A percentile compares a stretch with the other conserved stretches of the same genome.
These are phyloP conservation scores for Rousettus madagascariensis DNA, from an alignment of 2,797 vertebrate species.

Conservation along the genomic window DNA sequence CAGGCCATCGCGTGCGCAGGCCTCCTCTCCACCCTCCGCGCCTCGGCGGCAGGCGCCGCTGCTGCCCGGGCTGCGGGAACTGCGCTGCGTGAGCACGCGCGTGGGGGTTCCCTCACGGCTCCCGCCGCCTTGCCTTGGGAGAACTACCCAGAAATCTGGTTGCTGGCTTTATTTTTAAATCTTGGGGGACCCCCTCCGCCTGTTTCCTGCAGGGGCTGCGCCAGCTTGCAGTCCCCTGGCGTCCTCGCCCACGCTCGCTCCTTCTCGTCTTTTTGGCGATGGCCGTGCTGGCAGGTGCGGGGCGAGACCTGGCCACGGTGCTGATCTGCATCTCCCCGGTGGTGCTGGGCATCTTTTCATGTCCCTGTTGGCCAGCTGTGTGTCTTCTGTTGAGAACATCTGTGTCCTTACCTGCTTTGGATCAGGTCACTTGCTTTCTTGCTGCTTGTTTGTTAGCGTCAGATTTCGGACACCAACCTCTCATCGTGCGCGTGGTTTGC, in stretches of 20 bases:
- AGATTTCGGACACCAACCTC: background rate
- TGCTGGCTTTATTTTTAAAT: background rate
- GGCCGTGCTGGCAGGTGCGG: background rate
- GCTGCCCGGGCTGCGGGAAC: no score
- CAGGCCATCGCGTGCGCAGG: no score
- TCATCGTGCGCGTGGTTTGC: background rate
- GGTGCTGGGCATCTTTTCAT: background rate
- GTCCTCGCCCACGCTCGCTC: background rate
- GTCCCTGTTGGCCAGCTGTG: background rate
- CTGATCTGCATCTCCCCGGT: background rate
- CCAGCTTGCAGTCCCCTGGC: background rate
- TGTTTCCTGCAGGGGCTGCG: background rate
- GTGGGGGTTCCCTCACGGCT: no score
- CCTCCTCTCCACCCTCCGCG: no score
- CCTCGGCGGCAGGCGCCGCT: no score
- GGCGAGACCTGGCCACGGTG: background rate
- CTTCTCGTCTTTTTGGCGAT: background rate
- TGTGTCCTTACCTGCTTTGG: background rate
- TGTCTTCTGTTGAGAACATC: background rate
- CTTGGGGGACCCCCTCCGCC: background rate
- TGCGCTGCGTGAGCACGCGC: no score
- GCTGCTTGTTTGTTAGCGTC: background rate
- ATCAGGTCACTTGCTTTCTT: background rate
- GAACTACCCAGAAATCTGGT: no score
- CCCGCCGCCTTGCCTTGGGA: no score